Evolutionary conservation across 2,797 vertebrate genomes (phyloP), one percentile per base, ranked within the genome.

Genomic region (Chloroceryle amazona): DNA sequence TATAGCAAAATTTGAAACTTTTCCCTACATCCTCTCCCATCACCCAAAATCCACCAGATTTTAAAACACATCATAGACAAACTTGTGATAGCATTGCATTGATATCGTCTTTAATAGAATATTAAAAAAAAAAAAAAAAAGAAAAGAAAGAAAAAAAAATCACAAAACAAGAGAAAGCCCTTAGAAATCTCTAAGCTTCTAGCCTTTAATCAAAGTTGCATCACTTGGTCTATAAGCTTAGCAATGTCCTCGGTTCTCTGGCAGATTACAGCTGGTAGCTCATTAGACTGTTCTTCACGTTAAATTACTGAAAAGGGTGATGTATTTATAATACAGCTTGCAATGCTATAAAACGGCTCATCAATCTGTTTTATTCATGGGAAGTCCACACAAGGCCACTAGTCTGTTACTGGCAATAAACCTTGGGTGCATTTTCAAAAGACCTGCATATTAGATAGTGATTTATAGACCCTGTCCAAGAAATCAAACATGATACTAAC

Each of bases 331-430:
- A 98, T 97, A 97, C 84, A 97, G 96, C 96, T 97, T 97, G 96
- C 74, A 93, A 97, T 96, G 97, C 97, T 94, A 97, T 98, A 98
- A 98, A 98, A 98, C 93, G 98, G 97, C 96, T 98, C 98, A 98
- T 98, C 97, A 98, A 98, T 98, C 97, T 98, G 97, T 97, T 98
- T 98, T 98, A 98, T 98, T 98, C 97, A 96, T 90, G 96, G 90
- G 91, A 98, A 98, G 97, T 97, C 98, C 97, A 98, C 96, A 96
- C 98, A 98, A 98, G 98, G 97, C 97, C 96, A 98, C 97, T 97
- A 98, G 97, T 94, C 97, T 98, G 98, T 97, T 98, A 98, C 97
- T 97, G 92, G 97, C 92, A 98, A 98, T 98, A 98, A 98, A 98
- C 97, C 97, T 98, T 97, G 93, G 94, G 96, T 96, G 93, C 97